phyloP scores from a whole-genome alignment of 2,888 invertebrate species.

The Sinodicranocentrus sp. region DNA sequence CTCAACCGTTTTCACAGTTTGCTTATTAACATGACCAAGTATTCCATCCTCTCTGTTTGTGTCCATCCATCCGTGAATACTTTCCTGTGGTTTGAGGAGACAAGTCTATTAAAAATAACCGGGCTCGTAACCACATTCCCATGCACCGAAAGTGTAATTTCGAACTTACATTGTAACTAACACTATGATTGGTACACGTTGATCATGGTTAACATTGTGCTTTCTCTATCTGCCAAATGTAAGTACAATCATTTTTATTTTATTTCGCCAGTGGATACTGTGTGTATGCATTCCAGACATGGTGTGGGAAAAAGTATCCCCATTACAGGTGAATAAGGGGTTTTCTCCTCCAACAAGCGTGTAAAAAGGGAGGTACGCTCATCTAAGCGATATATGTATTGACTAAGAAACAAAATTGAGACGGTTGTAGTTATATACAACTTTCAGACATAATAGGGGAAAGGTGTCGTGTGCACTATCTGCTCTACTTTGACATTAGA shows the following conservation, averaged over 20 bases:
- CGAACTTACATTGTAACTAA: conserved; percentile 25
- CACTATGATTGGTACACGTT: conserved; percentile 42
- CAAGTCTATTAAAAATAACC: too few relatives aligned
- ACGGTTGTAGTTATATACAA: too few relatives aligned
- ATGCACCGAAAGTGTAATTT: neutral
- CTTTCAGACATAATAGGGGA: too few relatives aligned
- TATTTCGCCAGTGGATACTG: too few relatives aligned
- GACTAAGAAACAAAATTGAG: too few relatives aligned
- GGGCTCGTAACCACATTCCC: too few relatives aligned
- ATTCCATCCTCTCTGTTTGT: neutral
- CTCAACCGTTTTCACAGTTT: neutral
- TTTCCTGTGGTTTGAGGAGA: neutral
- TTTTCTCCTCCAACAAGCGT: neutral
- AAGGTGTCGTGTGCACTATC: too few relatives aligned
- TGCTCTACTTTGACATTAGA: too few relatives aligned
- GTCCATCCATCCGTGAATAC: neutral
- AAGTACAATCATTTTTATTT: too few relatives aligned
- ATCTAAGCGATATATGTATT: neutral
- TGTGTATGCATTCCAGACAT: neutral
- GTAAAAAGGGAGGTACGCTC: neutral
- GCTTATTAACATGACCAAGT: conserved; percentile 6
- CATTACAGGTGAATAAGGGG: conserved; percentile 11
- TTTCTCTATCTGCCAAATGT: conserved; percentile 8
- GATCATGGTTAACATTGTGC: conserved; percentile 30
- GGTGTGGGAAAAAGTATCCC: conserved; percentile 33